Evolutionary conservation across 2,888 invertebrate species (phyloP), one percentile per base, ranked within the genome.

Genomic region (Galerucella calmariensis): DNA sequence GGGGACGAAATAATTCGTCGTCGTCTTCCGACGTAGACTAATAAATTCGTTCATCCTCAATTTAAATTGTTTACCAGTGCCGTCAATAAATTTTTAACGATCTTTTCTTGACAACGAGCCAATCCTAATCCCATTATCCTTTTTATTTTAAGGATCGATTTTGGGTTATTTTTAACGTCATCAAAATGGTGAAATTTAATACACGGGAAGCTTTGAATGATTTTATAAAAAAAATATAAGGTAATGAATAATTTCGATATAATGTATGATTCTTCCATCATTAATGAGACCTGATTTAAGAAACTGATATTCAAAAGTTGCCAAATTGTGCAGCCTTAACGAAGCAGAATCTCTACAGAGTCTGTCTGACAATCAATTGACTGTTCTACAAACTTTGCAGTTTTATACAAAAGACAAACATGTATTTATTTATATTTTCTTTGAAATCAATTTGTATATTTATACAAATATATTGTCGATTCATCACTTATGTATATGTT

Each of bases 61-160:
- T 65, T 65, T 20, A 20, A 65, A 65, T 44, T 46, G 63, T 65
- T 65, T 65, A 44, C 63, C 35, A 16, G 16, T 63, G 63, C n/a
- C 63, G 16, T 44, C 63, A 41, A 63, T 63, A 63, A 63, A 63
- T 11, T 63, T 63, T 63, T 63, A 63, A 63, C 44, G 63, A 41
- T 44, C 11, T 35, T 35, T 35, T 41, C 63, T 44, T 63, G 63
- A 63, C 44, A 63, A 16, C n/a, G 16, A 44, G 44, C 63, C 63
- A 63, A 44, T 53, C 53, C 14, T 14, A n/a, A 53, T 53, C 12
- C n/a, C n/a, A 2, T 14, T 14, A 8, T 16, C n/a, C 5, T 53
- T 53, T 53, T 53, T 53, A 53, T 53, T 14, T 53, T n/a, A 48
- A 48, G 48, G 48, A 48, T 48, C 12, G 48, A 48, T 48, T 48